phyloP scores from a whole-genome alignment of 2,113 vertebrate genomes.

The Syngnathus floridae region DNA sequence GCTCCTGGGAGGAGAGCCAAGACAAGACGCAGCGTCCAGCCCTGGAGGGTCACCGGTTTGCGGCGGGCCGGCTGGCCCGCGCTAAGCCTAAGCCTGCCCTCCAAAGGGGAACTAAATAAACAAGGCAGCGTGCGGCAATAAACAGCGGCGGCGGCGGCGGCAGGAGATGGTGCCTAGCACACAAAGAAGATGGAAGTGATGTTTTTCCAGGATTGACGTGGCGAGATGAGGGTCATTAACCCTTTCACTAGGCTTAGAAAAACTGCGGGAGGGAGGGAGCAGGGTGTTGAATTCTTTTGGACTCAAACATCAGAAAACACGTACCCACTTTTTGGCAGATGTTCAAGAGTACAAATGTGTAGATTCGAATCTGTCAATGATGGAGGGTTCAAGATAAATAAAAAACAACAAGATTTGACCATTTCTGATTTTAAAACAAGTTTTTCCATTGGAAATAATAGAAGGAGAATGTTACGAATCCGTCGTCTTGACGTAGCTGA shows the following conservation, averaged over 20 bases:
- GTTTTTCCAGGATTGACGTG: slow-evolving; percentile 14
- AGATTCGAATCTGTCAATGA: background rate
- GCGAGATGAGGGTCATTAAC: slow-evolving; percentile 10
- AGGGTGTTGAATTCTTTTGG: background rate
- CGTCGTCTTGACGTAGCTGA: too few species aligned
- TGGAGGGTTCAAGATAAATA: too few species aligned
- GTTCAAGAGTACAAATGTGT: background rate
- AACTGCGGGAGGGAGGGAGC: background rate
- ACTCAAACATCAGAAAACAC: background rate
- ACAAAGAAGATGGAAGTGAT: slow-evolving; percentile 10
- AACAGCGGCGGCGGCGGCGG: slow-evolving; percentile 4
- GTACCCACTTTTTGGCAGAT: background rate
- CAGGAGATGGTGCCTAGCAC: slow-evolving; percentile 12
- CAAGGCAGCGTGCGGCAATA: slow-evolving; percentile 24
- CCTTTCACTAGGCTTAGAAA: slow-evolving; percentile 4
- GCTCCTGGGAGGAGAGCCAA: slow-evolving; percentile 31
- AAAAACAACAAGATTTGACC: too few species aligned
- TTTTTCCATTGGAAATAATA: too few species aligned
- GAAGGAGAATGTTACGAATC: too few species aligned
- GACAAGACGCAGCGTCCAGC: slow-evolving; percentile 3
- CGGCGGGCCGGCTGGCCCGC: slow-evolving; percentile 1
- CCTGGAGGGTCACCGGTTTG: slow-evolving; percentile 30
- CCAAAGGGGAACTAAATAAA: slow-evolving; percentile 33
- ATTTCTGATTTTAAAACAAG: too few species aligned
- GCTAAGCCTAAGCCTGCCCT: slow-evolving; percentile 14